Evolutionary conservation across 2,797 vertebrate genomes (phyloP), one percentile per base, ranked within the genome.

Genomic region (Phyllotis vaccarum): DNA sequence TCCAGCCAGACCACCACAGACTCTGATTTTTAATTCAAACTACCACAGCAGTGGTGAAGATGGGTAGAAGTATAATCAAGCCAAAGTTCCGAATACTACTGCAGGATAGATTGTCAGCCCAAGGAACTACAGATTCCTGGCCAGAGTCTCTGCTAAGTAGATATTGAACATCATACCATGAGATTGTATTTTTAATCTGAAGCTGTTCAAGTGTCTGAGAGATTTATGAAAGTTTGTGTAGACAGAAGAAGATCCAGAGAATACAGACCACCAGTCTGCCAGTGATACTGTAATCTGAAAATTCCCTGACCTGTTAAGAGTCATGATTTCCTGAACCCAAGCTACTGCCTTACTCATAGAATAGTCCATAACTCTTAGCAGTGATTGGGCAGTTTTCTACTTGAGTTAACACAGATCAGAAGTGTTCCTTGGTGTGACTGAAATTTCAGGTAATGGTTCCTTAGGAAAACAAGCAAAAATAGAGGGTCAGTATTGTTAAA

Each of bases 401-500:
- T 89, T 56, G 56, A 91, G 46, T 75, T 90, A 40, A 85, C 58
- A 83, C 43, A 76, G 52, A 37, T 17, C 46, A 5, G 9, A 49
- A 75, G 22, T 40, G 85, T n/a, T 64, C n/a, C 14, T 58, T 78
- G 78, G 22, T 49, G 64, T 40, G 64, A 29, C 54, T 90, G 40
- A 93, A 86, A 68, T 86, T 94, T 40, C 74, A 93, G 75, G 68
- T 34, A 40, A 14, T 19, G 29, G 66, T 72, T 80, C 56, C 54
- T 90, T 81, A 74, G 60, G 27, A 95, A 88, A 87, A 72, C 24
- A 86, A 80, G 62, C 89, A 82, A 92, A 80, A 76, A 60, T 62
- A n/a, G 43, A 96, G n/a, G n/a, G n/a, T n/a, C n/a, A 68, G 3
- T 66, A 31, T 86, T 82, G 11, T 76, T 92, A 91, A 78, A 91